Conservation (phyloP, 2,888 invertebrate species). For the Troglohyphantes excavatus region DNA sequence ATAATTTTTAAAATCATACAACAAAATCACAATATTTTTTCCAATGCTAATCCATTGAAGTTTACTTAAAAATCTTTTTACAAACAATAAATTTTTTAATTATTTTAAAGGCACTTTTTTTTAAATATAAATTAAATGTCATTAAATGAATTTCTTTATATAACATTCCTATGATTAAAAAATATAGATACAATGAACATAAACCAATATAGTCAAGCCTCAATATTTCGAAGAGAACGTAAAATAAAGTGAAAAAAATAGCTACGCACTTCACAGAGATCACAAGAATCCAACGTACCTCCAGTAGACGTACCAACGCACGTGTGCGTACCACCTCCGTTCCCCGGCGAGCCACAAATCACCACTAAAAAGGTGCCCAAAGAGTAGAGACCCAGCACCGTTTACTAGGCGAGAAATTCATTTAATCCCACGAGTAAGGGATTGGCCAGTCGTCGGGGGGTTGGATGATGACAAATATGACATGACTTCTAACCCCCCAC, state of each 20-base stretch:
- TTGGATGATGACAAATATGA: constrained; percentile 73
- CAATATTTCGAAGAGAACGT: no score
- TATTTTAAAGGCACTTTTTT: no score
- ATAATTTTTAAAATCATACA: no score
- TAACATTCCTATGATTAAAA: no score
- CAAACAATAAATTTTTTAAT: no score
- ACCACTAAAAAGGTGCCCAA: constrained; percentile 45
- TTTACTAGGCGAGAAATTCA: constrained; percentile 71
- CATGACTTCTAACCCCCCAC: constrained; percentile 48
- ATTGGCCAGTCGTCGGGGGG: constrained; percentile 38
- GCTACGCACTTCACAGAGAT: neutral
- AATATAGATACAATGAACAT: no score
- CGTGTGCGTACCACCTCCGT: neutral
- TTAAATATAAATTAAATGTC: no score
- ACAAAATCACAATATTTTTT: no score
- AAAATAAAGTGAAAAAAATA: neutral
- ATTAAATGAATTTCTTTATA: no score
- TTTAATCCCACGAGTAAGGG: constrained; percentile 63
- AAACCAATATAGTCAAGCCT: no score
- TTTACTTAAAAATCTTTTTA: no score
- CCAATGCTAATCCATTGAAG: no score
- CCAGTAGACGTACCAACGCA: neutral
- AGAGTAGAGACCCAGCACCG: constrained; percentile 38
- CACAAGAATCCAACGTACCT: neutral
- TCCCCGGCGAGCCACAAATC: neutral